A percentile compares a stretch with the other conserved stretches of the same genome.
Conservation (phyloP, 2,113 vertebrate genomes). For the Neofelis nebulosa region DNA sequence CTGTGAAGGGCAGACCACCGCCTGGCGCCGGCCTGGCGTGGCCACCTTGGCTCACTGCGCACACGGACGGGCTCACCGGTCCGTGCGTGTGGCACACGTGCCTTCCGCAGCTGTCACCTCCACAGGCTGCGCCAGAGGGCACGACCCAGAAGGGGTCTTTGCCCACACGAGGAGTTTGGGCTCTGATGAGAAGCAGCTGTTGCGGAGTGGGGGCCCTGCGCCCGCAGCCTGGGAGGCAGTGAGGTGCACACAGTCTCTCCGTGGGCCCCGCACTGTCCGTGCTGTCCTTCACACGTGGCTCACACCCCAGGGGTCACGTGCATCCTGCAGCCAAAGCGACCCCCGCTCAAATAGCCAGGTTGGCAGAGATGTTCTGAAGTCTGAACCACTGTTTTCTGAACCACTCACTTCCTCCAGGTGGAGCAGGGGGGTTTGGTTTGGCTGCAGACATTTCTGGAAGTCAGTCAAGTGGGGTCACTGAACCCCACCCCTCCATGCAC, state of each 20-base stretch:
- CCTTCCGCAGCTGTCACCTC: neutral
- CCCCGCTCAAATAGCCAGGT: too few relatives aligned
- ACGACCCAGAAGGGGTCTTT: neutral
- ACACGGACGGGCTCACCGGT: neutral
- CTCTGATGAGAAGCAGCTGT: neutral
- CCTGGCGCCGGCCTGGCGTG: too few relatives aligned
- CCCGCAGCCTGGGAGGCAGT: too few relatives aligned
- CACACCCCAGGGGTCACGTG: neutral
- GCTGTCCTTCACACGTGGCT: too few relatives aligned
- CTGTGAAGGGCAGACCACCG: too few relatives aligned
- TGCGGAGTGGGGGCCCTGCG: neutral
- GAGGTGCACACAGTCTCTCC: too few relatives aligned
- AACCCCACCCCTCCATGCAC: too few relatives aligned
- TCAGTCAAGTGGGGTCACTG: neutral
- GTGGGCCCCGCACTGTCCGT: neutral
- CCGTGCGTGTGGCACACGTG: too few relatives aligned
- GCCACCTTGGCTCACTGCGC: too few relatives aligned
- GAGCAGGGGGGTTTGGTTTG: neutral
- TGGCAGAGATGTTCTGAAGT: neutral
- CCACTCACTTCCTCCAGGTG: neutral
- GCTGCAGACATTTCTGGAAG: neutral
- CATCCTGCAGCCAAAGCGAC: neutral
- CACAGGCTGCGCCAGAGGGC: too few relatives aligned
- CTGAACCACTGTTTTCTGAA: neutral
- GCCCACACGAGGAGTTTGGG: neutral